Evolutionary conservation across 2,113 vertebrate species (phyloP).

Genomic region (Rhinichthys klamathensis): DNA sequence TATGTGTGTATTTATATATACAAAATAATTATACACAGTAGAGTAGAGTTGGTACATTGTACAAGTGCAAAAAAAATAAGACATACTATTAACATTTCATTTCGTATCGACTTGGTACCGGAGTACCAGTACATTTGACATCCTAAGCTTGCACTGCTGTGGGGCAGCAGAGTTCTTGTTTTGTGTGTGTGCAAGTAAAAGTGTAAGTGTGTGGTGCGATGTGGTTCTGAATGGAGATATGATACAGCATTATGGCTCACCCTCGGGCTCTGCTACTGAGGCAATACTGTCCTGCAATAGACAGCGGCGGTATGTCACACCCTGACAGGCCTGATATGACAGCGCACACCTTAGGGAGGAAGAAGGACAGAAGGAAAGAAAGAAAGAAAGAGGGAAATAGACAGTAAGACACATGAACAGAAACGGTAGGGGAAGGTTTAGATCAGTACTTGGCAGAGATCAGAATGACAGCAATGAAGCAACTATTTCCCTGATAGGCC

Average conservation of each 20-base stretch:
- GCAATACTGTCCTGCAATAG: constrained; percentile 93
- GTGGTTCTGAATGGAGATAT: constrained; percentile 30
- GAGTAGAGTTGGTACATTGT: background rate
- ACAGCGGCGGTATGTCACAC: constrained; percentile 90
- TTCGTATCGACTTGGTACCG: background rate
- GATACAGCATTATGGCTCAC: constrained; percentile 77
- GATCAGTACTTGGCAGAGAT: constrained; percentile 51
- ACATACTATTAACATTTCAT: background rate
- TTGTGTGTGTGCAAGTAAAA: background rate
- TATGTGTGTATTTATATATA: too few species aligned
- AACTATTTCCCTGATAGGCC: constrained; percentile 51
- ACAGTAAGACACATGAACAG: constrained; percentile 54
- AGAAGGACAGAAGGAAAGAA: constrained; percentile 12
- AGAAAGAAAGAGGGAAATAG: background rate
- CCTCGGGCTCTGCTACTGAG: constrained; percentile 86
- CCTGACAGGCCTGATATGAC: constrained; percentile 95
- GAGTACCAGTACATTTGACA: background rate
- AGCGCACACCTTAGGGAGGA: constrained; percentile 87
- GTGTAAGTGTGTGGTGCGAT: background rate
- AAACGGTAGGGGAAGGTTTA: constrained; percentile 55
- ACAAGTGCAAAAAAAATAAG: background rate
- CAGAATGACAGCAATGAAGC: constrained; percentile 35
- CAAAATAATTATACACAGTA: background rate
- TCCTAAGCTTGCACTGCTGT: constrained; percentile 23
- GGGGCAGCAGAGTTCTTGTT: constrained; percentile 18